Evolutionary conservation across 92 coral and sea anemone species (phyloP).

Genomic region (Parazoanthus atlanticus): DNA sequence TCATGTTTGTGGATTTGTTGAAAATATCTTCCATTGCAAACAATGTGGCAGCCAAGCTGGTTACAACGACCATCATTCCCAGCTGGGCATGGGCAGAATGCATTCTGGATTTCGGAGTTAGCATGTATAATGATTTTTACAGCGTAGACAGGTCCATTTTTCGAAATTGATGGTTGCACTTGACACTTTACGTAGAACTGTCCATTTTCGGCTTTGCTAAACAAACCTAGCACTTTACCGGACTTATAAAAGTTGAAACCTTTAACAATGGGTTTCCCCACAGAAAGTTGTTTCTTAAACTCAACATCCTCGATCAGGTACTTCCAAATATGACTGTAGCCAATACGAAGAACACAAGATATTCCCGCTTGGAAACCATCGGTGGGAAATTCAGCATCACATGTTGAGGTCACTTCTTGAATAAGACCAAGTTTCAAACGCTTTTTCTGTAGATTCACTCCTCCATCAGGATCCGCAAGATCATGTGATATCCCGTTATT

Average conservation of each 20-base stretch:
- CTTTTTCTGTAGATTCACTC: constrained; percentile 55
- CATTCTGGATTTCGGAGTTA: constrained; percentile 53
- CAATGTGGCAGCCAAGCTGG: constrained; percentile 65
- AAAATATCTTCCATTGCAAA: constrained; percentile 68
- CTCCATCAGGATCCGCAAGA: constrained; percentile 61
- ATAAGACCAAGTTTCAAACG: constrained; percentile 46
- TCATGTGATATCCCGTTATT: constrained; percentile 41
- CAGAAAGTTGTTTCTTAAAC: constrained; percentile 51
- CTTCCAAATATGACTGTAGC: constrained; percentile 60
- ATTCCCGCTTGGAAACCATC: constrained; percentile 55
- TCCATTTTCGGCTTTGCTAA: constrained; percentile 40
- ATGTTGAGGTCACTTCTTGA: constrained; percentile 37
- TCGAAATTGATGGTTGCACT: constrained; percentile 46
- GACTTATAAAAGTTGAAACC: constrained; percentile 64
- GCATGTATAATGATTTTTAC: constrained; percentile 48
- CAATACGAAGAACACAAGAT: constrained; percentile 29
- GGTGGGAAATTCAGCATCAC: constrained; percentile 35
- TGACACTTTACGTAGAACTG: constrained; percentile 55
- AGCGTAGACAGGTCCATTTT: constrained; percentile 45
- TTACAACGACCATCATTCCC: constrained; percentile 70
- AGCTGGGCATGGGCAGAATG: constrained; percentile 66
- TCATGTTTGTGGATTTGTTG: constrained; percentile 35
- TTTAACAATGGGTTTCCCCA: constrained; percentile 63
- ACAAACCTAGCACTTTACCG: constrained; percentile 56
- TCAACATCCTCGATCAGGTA: constrained; percentile 58